These are phyloP conservation scores for Trematomus bernacchii DNA, from an alignment of 2,797 vertebrate species.

Conservation along the genomic window DNA sequence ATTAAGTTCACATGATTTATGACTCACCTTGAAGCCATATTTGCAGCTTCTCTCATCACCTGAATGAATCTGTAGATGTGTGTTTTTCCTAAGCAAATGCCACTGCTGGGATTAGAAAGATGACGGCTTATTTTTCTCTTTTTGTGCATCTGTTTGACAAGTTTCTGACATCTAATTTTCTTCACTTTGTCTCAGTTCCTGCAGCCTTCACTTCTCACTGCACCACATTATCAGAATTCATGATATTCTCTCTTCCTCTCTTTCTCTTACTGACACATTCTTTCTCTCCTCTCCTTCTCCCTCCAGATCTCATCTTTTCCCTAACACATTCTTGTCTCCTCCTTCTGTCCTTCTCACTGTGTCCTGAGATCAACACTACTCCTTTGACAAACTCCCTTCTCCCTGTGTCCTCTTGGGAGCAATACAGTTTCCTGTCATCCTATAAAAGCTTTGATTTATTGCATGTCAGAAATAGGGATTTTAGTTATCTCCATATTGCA, in stretches of 20 bases:
- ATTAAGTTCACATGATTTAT: not conserved
- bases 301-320: conserved; percentile 51
- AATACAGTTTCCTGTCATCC: conserved; percentile 64
- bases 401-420: conserved; percentile 40
- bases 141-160: conserved; percentile 51
- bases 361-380: conserved; percentile 52
- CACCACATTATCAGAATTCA: conserved; percentile 68
- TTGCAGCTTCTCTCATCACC: conserved; percentile 3
- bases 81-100: not conserved
- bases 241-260: conserved; percentile 54
- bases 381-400: conserved; percentile 48
- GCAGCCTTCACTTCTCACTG: conserved; percentile 58
- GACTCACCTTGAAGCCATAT: not conserved
- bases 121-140: conserved; percentile 41
- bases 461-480: conserved; percentile 63
- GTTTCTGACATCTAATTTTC: conserved; percentile 71
- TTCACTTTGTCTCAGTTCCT: conserved; percentile 59
- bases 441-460: conserved; percentile 73
- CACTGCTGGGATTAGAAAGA: conserved; percentile 40
- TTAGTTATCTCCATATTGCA: conserved; percentile 61
- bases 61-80: not conserved
- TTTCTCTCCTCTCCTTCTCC: not conserved
- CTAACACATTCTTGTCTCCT: conserved; percentile 43
- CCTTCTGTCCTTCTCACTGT: conserved; percentile 24
- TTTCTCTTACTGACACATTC: conserved; percentile 24